phyloP scores from a whole-genome alignment of 2,888 invertebrate species.

The Exephanes ischioxanthus region DNA sequence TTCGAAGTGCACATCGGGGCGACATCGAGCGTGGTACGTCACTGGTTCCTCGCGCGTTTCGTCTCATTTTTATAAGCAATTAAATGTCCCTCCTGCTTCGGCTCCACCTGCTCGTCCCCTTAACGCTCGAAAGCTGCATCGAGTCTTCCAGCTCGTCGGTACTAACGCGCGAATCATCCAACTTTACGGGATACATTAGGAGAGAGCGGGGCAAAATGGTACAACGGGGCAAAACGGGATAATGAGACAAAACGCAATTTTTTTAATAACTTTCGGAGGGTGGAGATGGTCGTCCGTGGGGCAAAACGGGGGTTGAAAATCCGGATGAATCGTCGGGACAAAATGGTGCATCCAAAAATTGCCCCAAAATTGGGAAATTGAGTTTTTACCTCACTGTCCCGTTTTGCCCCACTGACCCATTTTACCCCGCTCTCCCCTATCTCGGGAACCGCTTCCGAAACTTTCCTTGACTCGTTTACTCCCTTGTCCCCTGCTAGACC shows the following conservation, averaged over 20 bases:
- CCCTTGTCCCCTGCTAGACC: constrained; percentile 8
- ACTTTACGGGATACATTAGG: constrained; percentile 44
- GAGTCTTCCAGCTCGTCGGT: constrained; percentile 37
- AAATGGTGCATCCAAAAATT: no score
- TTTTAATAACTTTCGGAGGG: no score
- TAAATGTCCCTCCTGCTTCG: neutral
- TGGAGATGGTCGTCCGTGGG: no score
- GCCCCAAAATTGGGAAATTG: no score
- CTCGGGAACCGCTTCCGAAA: constrained; percentile 48
- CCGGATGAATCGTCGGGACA: no score
- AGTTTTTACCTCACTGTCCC: no score
- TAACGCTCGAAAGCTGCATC: constrained; percentile 32
- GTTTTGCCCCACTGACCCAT: no score
- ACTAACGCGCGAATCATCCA: constrained; percentile 39
- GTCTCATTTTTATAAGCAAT: neutral
- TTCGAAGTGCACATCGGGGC: neutral
- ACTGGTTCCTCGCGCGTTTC: constrained; percentile 14
- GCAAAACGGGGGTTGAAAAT: no score
- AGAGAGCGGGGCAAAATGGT: no score
- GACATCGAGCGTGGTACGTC: constrained; percentile 29
- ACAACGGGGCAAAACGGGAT: no score
- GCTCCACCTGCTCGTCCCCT: constrained; percentile 30
- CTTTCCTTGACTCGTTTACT: constrained; percentile 49
- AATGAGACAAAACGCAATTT: no score
- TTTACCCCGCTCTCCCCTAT: neutral